Conservation (phyloP, 2,888 invertebrate species). For the Caenorhabditis sinica region DNA sequence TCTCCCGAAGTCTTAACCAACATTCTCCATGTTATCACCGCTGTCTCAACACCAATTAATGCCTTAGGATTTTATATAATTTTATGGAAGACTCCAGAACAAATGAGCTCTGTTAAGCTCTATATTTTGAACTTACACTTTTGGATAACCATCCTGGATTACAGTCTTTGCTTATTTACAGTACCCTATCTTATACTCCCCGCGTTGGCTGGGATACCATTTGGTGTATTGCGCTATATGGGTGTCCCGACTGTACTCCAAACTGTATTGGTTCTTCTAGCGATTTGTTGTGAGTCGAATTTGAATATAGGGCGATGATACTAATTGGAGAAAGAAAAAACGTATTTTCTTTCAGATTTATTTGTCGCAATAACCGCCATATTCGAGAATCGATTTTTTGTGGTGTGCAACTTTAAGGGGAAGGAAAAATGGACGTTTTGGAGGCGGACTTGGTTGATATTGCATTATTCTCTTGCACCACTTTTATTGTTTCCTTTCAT, state of each 20-base stretch:
- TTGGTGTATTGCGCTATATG: neutral
- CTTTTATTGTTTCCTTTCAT: neutral
- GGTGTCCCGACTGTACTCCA: neutral
- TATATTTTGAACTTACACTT: neutral
- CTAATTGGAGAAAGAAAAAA: neutral
- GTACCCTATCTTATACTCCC: neutral
- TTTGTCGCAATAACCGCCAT: neutral
- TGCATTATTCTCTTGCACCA: neutral
- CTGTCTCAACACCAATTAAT: neutral
- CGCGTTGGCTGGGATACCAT: neutral
- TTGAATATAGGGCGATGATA: too few species aligned
- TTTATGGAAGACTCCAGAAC: neutral
- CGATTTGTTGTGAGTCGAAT: neutral
- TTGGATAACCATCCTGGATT: neutral
- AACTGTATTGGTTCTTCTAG: neutral
- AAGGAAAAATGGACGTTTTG: neutral
- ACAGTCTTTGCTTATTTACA: neutral
- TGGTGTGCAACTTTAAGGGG: neutral
- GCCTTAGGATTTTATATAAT: neutral
- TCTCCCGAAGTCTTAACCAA: too few species aligned
- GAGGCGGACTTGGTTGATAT: neutral
- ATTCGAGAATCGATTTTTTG: neutral
- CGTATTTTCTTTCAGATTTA: neutral
- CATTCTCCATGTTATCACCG: too few species aligned
- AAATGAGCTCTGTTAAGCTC: neutral